Base-by-base conservation (phyloP, 2,888 invertebrate genomes). In the Diloba caeruleocephala region DNA sequence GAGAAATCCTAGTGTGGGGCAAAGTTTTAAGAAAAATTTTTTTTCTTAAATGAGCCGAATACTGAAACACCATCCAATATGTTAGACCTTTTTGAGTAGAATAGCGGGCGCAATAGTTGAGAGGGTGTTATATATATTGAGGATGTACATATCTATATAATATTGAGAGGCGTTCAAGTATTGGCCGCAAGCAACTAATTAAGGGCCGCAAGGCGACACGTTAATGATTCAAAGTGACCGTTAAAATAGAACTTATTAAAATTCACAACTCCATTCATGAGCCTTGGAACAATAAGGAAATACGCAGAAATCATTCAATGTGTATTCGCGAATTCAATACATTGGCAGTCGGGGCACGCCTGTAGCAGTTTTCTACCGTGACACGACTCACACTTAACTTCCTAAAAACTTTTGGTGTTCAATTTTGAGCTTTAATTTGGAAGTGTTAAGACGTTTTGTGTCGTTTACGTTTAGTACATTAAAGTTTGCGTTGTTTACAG, bases 191-290 rank as follows among this genome's bases (percentile, higher is more conserved):
- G 14, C 13, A 3, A 21, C 31, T 23, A 39, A 43, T 46, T 52
- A 28, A 10, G 23, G n/a, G 15, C 31, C 13, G 14, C 33, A 31
- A 38, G 15, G 29, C 39, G 17, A 37, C 21, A 46, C 48, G 33
- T 38, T 54, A 55, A 62, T 53, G 41, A 55, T 52, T 49, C 37
- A 59, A 73, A 70, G 46, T 21, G 56, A 50, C 51, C 48, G 54
- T 58, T 71, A 45, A 62, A 71, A 67, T 60, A 60, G n/a, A 56
- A 51, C 53, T 50, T 71, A 85, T 91, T 85, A 86, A 83, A 78
- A 90, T 91, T 87, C 89, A 81, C 76, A 67, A 72, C 82, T 87
- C 76, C 91, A 91, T 91, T 91, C 89, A 91, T 85, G 79, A 86
- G 76, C 78, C 76, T 73, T 82, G 74, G 76, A 84, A 88, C 90